Percentiles rank a stretch among this genome's conserved stretches.
Conservation (phyloP, 2,113 vertebrate species). For the Chaenocephalus aceratus region DNA sequence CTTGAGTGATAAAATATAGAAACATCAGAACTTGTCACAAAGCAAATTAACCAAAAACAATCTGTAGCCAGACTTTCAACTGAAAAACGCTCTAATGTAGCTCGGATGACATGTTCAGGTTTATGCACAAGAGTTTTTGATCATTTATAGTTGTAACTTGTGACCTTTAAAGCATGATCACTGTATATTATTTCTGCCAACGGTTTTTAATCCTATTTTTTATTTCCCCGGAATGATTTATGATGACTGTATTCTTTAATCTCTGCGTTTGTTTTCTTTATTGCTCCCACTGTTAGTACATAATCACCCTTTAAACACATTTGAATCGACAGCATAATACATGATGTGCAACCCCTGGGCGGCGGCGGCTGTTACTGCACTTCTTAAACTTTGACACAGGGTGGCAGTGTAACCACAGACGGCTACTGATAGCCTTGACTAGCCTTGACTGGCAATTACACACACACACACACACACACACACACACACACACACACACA, state of each 20-base stretch:
- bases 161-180: not conserved
- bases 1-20: not conserved
- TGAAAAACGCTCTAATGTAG: too few relatives aligned
- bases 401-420: constrained; percentile 55
- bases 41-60: too few relatives aligned
- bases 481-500: constrained; percentile 11
- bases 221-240: constrained; percentile 6
- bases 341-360: constrained; percentile 15
- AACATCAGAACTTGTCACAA: not conserved
- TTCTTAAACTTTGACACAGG: constrained; percentile 17
- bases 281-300: not conserved
- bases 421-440: not conserved
- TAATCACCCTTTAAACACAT: constrained; percentile 14
- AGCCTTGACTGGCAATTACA: not conserved
- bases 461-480: not conserved
- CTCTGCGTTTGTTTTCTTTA: constrained; percentile 3
- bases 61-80: not conserved
- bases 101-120: not conserved
- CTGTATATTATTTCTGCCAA: not conserved
- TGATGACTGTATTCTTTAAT: not conserved
- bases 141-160: not conserved
- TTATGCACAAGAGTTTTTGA: not conserved
- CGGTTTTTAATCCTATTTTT: constrained; percentile 19
- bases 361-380: not conserved
- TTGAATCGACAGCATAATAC: constrained; percentile 12